Evolutionary conservation across 2,797 vertebrate genomes (phyloP).

Genomic region (Aphelocoma californica): DNA sequence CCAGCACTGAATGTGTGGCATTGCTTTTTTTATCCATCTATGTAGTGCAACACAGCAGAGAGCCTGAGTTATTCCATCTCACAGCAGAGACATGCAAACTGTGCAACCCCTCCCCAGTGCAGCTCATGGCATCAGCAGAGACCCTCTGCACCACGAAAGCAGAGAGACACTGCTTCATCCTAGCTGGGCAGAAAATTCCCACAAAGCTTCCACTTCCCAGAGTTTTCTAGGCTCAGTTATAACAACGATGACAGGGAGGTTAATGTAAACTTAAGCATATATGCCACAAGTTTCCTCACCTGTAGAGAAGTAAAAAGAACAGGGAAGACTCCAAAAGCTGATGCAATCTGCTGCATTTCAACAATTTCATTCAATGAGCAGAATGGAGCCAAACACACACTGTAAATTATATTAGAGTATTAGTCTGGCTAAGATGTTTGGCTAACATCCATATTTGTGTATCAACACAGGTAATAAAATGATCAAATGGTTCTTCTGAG

Average conservation of each 20-base stretch:
- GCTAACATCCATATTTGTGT: conserved; percentile 65
- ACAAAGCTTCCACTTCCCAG: neutral
- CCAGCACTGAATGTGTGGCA: neutral
- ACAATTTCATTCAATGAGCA: conserved; percentile 36
- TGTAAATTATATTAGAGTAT: conserved; percentile 62
- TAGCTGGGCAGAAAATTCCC: neutral
- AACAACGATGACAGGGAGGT: neutral
- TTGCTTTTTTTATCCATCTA: neutral
- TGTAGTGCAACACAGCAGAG: neutral
- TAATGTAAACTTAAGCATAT: neutral
- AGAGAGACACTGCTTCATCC: neutral
- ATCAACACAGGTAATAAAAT: conserved; percentile 66
- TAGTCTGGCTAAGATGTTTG: conserved; percentile 59
- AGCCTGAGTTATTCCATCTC: neutral
- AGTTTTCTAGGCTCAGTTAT: neutral
- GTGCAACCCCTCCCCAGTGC: neutral
- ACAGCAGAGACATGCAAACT: neutral
- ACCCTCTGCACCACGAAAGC: neutral
- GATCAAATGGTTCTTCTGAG: conserved; percentile 67
- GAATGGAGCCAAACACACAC: conserved; percentile 50
- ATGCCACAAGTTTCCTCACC: neutral
- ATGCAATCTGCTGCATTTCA: conserved; percentile 40
- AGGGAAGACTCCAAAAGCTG: neutral
- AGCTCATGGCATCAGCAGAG: neutral
- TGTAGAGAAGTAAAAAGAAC: neutral